Conservation (phyloP, 2,113 vertebrate species). For the Oophaga pumilio region DNA sequence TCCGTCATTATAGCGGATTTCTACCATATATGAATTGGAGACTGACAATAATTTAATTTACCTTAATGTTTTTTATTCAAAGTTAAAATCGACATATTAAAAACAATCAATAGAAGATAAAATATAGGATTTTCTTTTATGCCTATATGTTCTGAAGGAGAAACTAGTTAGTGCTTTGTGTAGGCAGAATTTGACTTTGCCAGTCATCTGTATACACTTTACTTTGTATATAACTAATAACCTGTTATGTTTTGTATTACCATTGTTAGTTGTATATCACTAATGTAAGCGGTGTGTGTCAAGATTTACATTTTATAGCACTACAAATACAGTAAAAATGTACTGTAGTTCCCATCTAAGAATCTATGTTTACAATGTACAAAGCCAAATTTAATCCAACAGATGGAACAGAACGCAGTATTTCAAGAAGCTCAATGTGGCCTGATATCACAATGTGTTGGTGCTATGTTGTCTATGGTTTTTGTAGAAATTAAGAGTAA, state of each 20-base stretch:
- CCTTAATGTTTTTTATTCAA: not conserved
- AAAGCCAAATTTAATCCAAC: not conserved
- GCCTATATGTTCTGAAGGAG: not conserved
- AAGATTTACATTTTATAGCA: not conserved
- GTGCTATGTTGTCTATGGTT: too few relatives aligned
- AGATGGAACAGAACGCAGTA: not conserved
- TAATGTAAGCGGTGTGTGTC: not conserved
- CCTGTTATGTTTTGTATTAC: not conserved
- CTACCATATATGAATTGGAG: not conserved
- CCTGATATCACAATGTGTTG: too few relatives aligned
- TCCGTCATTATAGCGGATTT: too few relatives aligned
- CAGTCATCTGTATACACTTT: not conserved
- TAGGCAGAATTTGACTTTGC: not conserved
- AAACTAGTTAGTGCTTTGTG: not conserved
- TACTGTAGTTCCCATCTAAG: not conserved
- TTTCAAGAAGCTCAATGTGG: not conserved
- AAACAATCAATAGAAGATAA: not conserved
- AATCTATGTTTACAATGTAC: not conserved
- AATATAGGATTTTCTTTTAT: not conserved
- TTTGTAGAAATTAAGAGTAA: not conserved
- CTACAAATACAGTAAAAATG: not conserved
- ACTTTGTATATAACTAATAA: not conserved
- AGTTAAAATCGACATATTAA: conserved; percentile 1
- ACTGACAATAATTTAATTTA: not conserved
- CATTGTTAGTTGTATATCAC: not conserved